Evolutionary conservation across 2,888 invertebrate species (phyloP), one percentile per base, ranked within the genome.

Genomic region (Fragum whitleyi): DNA sequence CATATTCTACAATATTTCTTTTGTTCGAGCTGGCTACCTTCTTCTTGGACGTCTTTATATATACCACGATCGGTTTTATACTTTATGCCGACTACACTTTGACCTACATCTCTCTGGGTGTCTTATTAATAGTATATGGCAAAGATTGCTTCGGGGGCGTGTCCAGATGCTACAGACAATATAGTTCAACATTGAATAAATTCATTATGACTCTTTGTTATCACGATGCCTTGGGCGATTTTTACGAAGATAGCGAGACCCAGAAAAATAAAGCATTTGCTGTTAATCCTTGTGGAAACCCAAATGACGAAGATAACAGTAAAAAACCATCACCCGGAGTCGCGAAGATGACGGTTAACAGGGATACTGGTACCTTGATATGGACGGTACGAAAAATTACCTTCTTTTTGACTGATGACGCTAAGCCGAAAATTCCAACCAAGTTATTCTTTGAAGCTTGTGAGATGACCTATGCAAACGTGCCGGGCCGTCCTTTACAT

Each of bases 41-140:
- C 74, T 69, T 90, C n/a, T 90, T 92, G 16, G 93, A 93, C 83
- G 74, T 92, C 9, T 78, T 79, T 21, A 89, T 91, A 6, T 91
- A 92, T 74, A 91, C 92, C 0, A 72, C 91, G 29, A 91, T 93
- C 84, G 92, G 93, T 1, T 81, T 92, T n/a, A 89, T 93, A 29
- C 85, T 93, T 2, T 92, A 93, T 74, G 91, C 92, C 0, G 86
- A 87, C 9, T 73, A 85, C 21, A 88, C 89, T 0, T 74, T 91
- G 55, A 89, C 90, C 57, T 92, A 92, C 74, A 61, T 92, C 6
- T 89, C 92, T 3, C 82, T 93, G 7, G 74, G 84, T 0, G 87
- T 92, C 28, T 85, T 92, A 76, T 75, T 91, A 0, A 72, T 79
- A 59, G 76, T 92, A 14, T 92, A 93, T 83, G 89, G 87, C 26